These are phyloP conservation scores for Paraplagusia blochii DNA, from an alignment of 2,113 vertebrate genomes.

Conservation along the genomic window DNA sequence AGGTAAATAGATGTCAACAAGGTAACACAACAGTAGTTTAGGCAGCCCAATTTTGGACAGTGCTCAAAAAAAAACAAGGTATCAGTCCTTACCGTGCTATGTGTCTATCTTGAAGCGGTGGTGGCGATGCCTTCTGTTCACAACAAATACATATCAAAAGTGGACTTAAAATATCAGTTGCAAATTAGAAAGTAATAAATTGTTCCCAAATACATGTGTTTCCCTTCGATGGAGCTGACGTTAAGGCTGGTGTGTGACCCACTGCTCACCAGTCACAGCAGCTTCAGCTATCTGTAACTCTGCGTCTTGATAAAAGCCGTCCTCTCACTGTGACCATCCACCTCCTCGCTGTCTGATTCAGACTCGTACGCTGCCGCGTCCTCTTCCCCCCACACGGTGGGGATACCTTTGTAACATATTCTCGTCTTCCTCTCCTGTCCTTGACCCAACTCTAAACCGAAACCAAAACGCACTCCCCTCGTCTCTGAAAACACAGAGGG, in stretches of 20 bases:
- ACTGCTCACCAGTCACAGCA: not conserved
- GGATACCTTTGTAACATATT: constrained; percentile 92
- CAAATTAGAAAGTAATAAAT: constrained; percentile 27
- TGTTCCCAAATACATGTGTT: constrained; percentile 9
- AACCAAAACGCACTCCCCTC: constrained; percentile 55
- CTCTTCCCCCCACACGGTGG: constrained; percentile 92
- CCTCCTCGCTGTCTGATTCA: constrained; percentile 88
- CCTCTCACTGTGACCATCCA: constrained; percentile 85
- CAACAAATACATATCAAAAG: not conserved
- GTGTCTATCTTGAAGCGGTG: too few species aligned
- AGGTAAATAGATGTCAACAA: too few species aligned
- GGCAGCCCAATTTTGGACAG: too few species aligned
- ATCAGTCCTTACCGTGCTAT: too few species aligned
- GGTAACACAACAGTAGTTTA: too few species aligned
- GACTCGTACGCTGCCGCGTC: constrained; percentile 74
- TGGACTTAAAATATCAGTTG: not conserved
- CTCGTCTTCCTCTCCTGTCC: constrained; percentile 65
- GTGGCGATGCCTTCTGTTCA: too few species aligned
- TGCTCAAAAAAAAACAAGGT: too few species aligned
- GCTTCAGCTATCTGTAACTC: constrained; percentile 83
- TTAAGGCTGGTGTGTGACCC: constrained; percentile 35
- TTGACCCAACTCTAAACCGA: constrained; percentile 60
- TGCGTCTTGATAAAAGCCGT: constrained; percentile 96
- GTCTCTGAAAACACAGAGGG: constrained; percentile 79
- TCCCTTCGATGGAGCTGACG: constrained; percentile 7